phyloP scores from a whole-genome alignment of 2,797 vertebrate species.

The Neopelma chrysocephalum region DNA sequence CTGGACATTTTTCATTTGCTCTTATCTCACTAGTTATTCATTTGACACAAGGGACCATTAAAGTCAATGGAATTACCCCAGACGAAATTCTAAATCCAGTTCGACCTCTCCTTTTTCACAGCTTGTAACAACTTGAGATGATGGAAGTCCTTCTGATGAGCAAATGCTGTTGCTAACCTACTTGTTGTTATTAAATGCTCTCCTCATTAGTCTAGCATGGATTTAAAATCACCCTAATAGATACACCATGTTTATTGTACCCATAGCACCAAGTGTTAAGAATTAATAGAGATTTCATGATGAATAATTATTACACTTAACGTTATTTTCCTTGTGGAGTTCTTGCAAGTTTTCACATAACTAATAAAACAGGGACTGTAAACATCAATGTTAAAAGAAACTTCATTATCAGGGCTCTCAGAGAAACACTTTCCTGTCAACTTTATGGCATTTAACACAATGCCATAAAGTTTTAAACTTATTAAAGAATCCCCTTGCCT shows the following conservation, averaged over 20 bases:
- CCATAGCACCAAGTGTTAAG: neutral
- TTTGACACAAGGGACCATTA: neutral
- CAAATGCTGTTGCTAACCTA: slow-evolving; percentile 13
- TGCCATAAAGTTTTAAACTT: neutral
- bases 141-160: neutral
- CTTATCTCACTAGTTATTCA: neutral
- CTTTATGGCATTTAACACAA: neutral
- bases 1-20: neutral
- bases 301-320: slow-evolving; percentile 47
- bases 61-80: neutral
- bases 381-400: slow-evolving; percentile 40
- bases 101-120: neutral
- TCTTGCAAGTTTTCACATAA: slow-evolving; percentile 22
- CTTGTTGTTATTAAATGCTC: slow-evolving; percentile 26
- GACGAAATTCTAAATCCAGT: neutral
- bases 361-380: slow-evolving; percentile 48
- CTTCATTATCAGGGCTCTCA: slow-evolving; percentile 10
- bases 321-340: slow-evolving; percentile 10
- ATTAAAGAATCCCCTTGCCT: neutral
- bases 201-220: neutral
- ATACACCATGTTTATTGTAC: neutral
- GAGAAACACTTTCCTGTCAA: slow-evolving; percentile 7
- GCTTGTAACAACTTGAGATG: neutral
- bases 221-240: slow-evolving; percentile 3
- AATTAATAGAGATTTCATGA: slow-evolving; percentile 38